Conservation (phyloP, 2,797 vertebrate genomes). For the Podarcis lilfordi region DNA sequence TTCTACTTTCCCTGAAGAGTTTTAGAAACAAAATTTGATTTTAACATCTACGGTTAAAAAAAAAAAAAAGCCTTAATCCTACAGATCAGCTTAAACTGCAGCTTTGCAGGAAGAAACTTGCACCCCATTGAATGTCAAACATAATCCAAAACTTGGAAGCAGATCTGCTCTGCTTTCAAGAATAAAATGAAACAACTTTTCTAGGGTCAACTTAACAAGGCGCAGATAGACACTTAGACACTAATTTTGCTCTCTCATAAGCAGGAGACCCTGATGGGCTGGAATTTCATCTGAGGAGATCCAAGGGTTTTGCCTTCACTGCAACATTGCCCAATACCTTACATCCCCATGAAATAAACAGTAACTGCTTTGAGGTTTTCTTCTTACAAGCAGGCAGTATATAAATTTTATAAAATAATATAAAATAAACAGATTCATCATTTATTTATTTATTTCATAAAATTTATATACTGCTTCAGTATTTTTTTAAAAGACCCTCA, state of each 20-base stretch:
- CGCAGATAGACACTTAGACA: background rate
- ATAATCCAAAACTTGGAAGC: background rate
- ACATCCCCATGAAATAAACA: no score
- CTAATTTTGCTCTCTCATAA: background rate
- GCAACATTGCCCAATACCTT: no score
- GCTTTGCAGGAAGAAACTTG: background rate
- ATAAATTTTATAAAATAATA: no score
- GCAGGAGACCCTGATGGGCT: no score
- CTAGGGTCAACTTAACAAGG: background rate
- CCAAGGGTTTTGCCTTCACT: no score
- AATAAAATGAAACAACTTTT: background rate
- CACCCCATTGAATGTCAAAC: background rate
- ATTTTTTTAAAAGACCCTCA: no score
- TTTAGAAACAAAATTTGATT: background rate
- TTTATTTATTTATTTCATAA: no score
- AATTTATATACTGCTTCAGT: no score
- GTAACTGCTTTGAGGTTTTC: no score
- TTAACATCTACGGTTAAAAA: background rate
- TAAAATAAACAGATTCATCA: no score
- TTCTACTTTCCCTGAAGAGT: background rate
- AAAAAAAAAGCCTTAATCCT: background rate
- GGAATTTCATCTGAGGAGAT: no score
- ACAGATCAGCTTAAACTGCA: background rate
- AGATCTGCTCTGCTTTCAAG: background rate
- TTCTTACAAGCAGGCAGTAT: no score